These are phyloP conservation scores for Gibbula magus DNA, from an alignment of 2,888 invertebrate species.

Conservation along the genomic window DNA sequence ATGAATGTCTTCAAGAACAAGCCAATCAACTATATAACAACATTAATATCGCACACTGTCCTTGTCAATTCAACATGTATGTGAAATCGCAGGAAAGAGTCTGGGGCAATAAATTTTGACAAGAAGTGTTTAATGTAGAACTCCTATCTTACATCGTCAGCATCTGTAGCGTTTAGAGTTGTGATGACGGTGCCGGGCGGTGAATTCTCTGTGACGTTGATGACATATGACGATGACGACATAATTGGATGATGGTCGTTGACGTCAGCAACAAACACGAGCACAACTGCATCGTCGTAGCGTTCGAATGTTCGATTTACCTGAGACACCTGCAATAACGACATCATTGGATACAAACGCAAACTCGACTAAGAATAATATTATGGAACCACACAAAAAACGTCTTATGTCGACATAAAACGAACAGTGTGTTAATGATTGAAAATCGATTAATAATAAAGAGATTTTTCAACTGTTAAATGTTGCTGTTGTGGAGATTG, in stretches of 20 bases:
- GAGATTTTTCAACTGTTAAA: no score
- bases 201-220: conserved; percentile 26
- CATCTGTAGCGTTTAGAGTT: conserved; percentile 35
- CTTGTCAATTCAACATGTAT: no score
- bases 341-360: not conserved
- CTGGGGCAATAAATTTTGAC: no score
- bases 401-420: no score
- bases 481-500: no score
- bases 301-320: conserved; percentile 36
- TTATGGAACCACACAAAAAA: not conserved
- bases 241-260: conserved; percentile 40
- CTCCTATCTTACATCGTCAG: conserved; percentile 31
- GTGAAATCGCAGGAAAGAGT: no score
- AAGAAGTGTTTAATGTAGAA: not conserved
- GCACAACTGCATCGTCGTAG: conserved; percentile 31
- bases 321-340: conserved; percentile 35
- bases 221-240: conserved; percentile 24
- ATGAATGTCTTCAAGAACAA: no score
- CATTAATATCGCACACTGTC: no score
- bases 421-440: no score
- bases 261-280: conserved; percentile 36
- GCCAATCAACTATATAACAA: no score
- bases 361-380: not conserved
- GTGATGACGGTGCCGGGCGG: conserved; percentile 25
- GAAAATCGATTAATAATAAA: no score